phyloP scores from a whole-genome alignment of 92 coral and sea anemone genomes.

The Palythoa caribaeorum region DNA sequence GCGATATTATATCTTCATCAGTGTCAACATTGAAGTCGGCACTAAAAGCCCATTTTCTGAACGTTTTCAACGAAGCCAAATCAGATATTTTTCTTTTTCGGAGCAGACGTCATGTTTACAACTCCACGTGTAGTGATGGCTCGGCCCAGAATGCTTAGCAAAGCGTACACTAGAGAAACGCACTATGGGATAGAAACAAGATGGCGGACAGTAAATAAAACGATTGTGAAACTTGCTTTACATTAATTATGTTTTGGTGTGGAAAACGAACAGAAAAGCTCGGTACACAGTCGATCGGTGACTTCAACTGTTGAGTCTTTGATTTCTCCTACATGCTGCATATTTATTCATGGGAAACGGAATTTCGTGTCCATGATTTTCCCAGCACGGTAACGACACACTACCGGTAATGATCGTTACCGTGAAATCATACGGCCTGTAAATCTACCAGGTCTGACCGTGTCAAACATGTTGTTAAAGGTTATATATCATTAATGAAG shows the following conservation, averaged over 20 bases:
- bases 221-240: slow-evolving; percentile 6
- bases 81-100: too few species aligned
- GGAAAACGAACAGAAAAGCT: slow-evolving; percentile 16
- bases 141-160: slow-evolving; percentile 5
- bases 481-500: too few species aligned
- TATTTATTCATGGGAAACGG: background rate
- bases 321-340: background rate
- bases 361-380: background rate
- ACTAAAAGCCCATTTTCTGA: too few species aligned
- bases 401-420: background rate
- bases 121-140: slow-evolving; percentile 3
- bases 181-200: slow-evolving; percentile 32
- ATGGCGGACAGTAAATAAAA: slow-evolving; percentile 16
- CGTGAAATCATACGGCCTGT: too few species aligned
- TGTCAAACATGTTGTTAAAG: too few species aligned
- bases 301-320: slow-evolving; percentile 2
- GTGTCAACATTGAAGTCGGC: too few species aligned
- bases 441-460: too few species aligned
- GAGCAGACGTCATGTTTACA: too few species aligned
- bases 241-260: background rate
- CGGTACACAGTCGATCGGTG: slow-evolving; percentile 9
- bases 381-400: background rate
- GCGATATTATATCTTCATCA: background rate
- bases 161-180: background rate
- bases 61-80: too few species aligned